phyloP scores from a whole-genome alignment of 1,140 invertebrate genomes.

The Cotesia chilonis region DNA sequence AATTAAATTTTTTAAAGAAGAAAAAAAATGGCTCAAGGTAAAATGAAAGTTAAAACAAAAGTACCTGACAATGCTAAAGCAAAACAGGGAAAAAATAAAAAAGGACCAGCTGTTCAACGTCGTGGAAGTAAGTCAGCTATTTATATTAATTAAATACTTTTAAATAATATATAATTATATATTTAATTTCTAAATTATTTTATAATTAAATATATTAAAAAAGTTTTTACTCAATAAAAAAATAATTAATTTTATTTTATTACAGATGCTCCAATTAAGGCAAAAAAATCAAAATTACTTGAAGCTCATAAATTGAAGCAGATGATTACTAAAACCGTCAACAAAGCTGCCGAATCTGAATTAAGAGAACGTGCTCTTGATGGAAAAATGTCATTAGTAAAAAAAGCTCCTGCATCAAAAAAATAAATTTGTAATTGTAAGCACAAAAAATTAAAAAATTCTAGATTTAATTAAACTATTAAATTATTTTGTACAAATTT shows the following conservation, averaged over 20 bases:
- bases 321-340: slow-evolving; percentile 71
- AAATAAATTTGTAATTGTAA: too few species aligned
- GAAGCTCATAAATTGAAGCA: slow-evolving; percentile 72
- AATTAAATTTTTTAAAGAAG: too few species aligned
- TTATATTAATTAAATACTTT: not conserved
- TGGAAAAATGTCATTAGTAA: slow-evolving; percentile 59
- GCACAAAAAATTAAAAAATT: too few species aligned
- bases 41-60: slow-evolving; percentile 68
- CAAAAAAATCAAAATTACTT: slow-evolving; percentile 70
- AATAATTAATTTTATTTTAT: slow-evolving; percentile 35
- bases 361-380: slow-evolving; percentile 67
- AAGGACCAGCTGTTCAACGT: slow-evolving; percentile 61
- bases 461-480: too few species aligned
- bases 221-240: not conserved
- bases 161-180: not conserved
- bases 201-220: not conserved
- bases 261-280: slow-evolving; percentile 70
- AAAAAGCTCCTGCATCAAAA: slow-evolving; percentile 29
- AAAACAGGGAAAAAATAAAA: slow-evolving; percentile 46
- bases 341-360: slow-evolving; percentile 71
- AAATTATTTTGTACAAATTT: too few species aligned
- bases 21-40: slow-evolving; percentile 69
- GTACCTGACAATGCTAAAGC: not conserved
- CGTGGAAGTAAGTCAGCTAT: slow-evolving; percentile 62
- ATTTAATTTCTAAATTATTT: not conserved